Evolutionary conservation across 1,140 invertebrate genomes (phyloP), one percentile per base, ranked within the genome.

Genomic region (Drosophila sechellia): DNA sequence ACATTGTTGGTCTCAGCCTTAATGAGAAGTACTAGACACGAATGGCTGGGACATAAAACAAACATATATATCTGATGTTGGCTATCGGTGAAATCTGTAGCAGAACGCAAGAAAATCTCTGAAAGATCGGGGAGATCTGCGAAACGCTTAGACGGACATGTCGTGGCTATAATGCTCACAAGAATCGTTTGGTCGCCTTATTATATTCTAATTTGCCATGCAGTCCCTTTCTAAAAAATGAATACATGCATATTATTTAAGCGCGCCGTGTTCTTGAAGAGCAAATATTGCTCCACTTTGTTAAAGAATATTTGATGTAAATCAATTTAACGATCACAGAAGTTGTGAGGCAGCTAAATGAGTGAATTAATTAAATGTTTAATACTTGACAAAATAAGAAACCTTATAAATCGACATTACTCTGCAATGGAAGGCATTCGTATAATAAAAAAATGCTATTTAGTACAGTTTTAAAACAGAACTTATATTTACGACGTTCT

Each of bases 11-110:
- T 70, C n/a, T 69, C 35, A 70, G 11, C 69, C 40, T 69, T 40
- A 70, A 69, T 57, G 66, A 66, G 66, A 49, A 35, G 53, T 20
- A 59, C 66, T 70, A 56, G 40, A 40, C 66, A 70, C 64, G 66
- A 70, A 35, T 57, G 45, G 49, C 61, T 64, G 53, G 27, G 64
- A 70, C 64, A 69, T 69, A 48, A n/a, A 39, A 22, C 20, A 22
- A 0, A 22, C 20, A 22, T 22, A 20, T 42, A 69, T 56, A 65
- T 65, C 22, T 22, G 31, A 48, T 42, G 31, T 35, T 35, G 39
- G 25, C 15, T 68, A 69, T 69, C 63, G n/a, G 27, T 45, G 31
- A 39, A 35, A 70, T 69, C 49, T 20, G 52, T 34, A 56, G 4
- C 66, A 46, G 17, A 70, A 20, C 27, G 34, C 20, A 68, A 45